Evolutionary conservation across 1,140 invertebrate genomes (phyloP), one percentile per base, ranked within the genome.

Genomic region (Drosophila orena): DNA sequence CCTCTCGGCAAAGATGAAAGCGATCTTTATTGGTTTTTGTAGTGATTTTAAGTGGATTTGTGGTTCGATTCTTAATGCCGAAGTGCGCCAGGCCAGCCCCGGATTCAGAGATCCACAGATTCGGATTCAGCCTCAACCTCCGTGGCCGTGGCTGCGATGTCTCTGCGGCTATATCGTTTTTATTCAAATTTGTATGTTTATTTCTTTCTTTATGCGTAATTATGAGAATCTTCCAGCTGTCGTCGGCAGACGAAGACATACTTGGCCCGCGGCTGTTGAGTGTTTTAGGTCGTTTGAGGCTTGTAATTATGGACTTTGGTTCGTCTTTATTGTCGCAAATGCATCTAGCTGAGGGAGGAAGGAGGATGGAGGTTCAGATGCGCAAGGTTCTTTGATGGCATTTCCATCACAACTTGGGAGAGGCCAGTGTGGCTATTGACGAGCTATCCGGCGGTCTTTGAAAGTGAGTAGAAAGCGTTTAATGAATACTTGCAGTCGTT

Each of bases 41-140:
- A 89, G 84, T 89, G 84, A 89, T 89, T 89, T 90, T 89, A 89
- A 89, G 84, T 89, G 84, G 84, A 89, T 90, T 89, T 89, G 85
- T 89, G 80, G 84, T 84, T 89, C 84, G 85, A 89, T 84, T 89
- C 80, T 89, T 89, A 90, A 89, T 84, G 80, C 85, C 73, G 77
- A 89, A 90, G 80, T 89, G 86, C 84, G 65, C 79, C 79, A 76
- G 78, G 44, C 50, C 59, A 58, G 54, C 54, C 59, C 35, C 42
- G 27, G 65, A 38, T 37, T 47, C 76, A 15, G n/a, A 50, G 47
- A 50, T 50, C 24, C 24, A 30, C 34, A 71, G 49, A 71, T 52
- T 70, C 44, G 38, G 50, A 24, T 11, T 42, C 50, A 53, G 14
- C 34, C 56, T 37, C 50, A 38, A 38, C 42, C 34, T 27, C 12